Evolutionary conservation across 2,113 vertebrate genomes (phyloP), one percentile per base, ranked within the genome.

Genomic region (Semicossyphus pulcher): DNA sequence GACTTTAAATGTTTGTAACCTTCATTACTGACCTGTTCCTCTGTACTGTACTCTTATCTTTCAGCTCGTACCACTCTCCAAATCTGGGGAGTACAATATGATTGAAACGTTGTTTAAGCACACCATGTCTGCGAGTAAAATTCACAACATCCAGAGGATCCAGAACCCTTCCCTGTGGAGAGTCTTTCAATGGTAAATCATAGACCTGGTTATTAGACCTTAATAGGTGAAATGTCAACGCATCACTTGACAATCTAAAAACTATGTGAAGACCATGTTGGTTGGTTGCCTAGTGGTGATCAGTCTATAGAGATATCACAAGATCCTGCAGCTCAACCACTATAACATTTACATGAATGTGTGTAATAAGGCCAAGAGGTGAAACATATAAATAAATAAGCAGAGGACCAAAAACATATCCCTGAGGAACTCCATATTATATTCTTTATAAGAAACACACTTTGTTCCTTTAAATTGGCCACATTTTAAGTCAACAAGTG

Each of bases 161-260:
- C 94, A 95, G 87, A 99, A 98, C 60, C 87, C 84, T 0, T 91
- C 91, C 18, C 94, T 98, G 58, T 95, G 94, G 95, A 88, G 85
- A 42, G 51, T 94, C 56, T 99, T 95, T 82, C 89, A 96, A 31
- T 96, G 96, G 97, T 98, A 85, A 88, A 31, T 64, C 15, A 39
- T 2, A 44, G 16, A 26, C 2, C 5, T 32, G 37, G 0, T 10
- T 39, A 56, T 26, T 34, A 10, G 26, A 7, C 26, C 44, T 21
- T 12, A 32, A 8, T 32, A 32, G 31, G 10, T 8, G 31, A 37
- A 37, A 37, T 37, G 10, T 12, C 10, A 2, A n/a, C n/a, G 14
- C 11, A 12, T 14, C 4, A 11, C 10, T 37, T 12, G 12, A 16
- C 5, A 15, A 39, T 39, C 14, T 39, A 3, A 14, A 39, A 39